Evolutionary conservation across 1,140 invertebrate species (phyloP), one percentile per base, ranked within the genome.

Genomic region (Nebria ingens): DNA sequence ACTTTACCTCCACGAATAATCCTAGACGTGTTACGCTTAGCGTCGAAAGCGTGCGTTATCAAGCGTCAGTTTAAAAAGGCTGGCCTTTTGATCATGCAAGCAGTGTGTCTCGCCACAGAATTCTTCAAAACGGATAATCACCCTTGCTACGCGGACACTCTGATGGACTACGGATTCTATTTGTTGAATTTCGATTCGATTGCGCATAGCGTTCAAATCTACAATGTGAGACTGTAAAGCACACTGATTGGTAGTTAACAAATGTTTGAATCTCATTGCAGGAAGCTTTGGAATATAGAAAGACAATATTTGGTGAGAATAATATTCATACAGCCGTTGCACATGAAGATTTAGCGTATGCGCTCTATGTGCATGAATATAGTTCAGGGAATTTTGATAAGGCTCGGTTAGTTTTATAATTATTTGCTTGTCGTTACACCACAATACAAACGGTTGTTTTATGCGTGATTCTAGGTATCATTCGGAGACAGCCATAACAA

Each of bases 291-390:
- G 73, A 79, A 23, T 84, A 88, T 45, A 80, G 89, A 55, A 79
- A 81, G 65, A 69, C 73, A 55, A 82, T 93, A 64, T 95, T 93
- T 76, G 87, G 89, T 11, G 82, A 82, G 61, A 81, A 82, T 65
- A 94, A 92, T 74, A 80, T 95, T 54, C 83, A 87, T 66, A 85
- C 94, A 53, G 92, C 91, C 1, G 80, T 87, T 21, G 87, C 86
- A 21, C 84, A 91, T 70, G 91, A 94, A 74, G 91, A 95, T 73
- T 73, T 95, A 12, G 90, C 91, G 0, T 96, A 95, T 74, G 90
- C 90, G 22, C 81, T 89, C 15, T 96, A 95, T 69, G 91, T 95
- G 9, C 80, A 87, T 49, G 91, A 95, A 73, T 96, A 97, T 69
- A 91, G 83, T 66, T 85, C 87, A 11, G 91, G 91, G 2, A 81